Percentiles rank a stretch among this genome's conserved stretches.
These are phyloP conservation scores for Augiades crinisus DNA, from an alignment of 2,888 invertebrate genomes.

Conservation along the genomic window DNA sequence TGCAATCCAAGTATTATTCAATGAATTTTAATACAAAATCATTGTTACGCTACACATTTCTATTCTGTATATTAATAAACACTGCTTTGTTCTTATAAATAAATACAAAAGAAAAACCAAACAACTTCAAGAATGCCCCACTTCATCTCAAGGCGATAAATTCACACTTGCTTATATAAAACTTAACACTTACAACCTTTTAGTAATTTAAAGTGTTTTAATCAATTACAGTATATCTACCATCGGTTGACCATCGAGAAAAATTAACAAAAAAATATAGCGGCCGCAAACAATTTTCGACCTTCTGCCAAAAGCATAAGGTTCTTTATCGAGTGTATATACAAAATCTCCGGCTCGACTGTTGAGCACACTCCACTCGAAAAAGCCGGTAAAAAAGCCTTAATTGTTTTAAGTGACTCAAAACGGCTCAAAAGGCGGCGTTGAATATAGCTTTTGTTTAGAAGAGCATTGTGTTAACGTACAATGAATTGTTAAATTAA, in stretches of 20 bases:
- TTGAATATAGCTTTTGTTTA: slow-evolving; percentile 39
- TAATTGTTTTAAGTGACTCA: slow-evolving; percentile 65
- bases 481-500: slow-evolving; percentile 25
- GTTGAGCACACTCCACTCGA: slow-evolving; percentile 16
- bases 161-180: slow-evolving; percentile 8
- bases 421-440: slow-evolving; percentile 44
- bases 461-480: slow-evolving; percentile 18
- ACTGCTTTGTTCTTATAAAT: not conserved
- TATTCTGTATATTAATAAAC: too few species aligned
- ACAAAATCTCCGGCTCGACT: slow-evolving; percentile 3
- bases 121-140: not conserved
- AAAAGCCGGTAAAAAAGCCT: slow-evolving; percentile 30
- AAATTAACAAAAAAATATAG: not conserved
- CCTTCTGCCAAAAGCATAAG: not conserved
- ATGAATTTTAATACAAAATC: too few species aligned
- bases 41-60: too few species aligned
- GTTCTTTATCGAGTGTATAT: not conserved
- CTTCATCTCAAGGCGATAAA: slow-evolving; percentile 6
- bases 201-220: slow-evolving; percentile 10
- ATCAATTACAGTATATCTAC: slow-evolving; percentile 12
- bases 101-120: not conserved
- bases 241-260: not conserved
- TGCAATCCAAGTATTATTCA: too few species aligned
- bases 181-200: not conserved
- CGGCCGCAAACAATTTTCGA: not conserved